These are phyloP conservation scores for Heliconius nattereri DNA, from an alignment of 1,140 invertebrate species.

Conservation along the genomic window DNA sequence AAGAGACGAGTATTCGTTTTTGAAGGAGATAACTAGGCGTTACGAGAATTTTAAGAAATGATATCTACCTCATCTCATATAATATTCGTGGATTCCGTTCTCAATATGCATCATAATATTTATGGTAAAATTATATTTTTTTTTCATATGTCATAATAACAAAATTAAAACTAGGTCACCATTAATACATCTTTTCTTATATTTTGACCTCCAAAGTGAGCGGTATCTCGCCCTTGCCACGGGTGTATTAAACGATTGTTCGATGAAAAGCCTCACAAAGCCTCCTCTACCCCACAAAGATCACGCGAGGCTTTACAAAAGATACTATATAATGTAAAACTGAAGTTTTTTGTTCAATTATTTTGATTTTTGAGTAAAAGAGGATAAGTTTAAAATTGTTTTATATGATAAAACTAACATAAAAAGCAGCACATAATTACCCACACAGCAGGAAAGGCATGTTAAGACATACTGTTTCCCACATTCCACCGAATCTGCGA, in stretches of 20 bases:
- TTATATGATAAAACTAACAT: not conserved
- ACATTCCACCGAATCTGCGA: no score
- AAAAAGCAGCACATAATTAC: not conserved
- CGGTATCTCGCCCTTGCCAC: conserved; percentile 14
- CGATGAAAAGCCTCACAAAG: conserved; percentile 14
- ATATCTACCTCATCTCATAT: no score
- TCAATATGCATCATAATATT: no score
- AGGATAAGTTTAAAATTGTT: not conserved
- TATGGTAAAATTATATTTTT: no score
- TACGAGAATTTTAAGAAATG: no score
- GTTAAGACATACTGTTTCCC: not conserved
- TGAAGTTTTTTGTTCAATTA: not conserved
- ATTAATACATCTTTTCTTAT: not conserved
- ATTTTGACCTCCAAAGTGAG: conserved; percentile 18
- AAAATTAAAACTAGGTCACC: not conserved
- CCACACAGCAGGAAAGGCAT: not conserved
- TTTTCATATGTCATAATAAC: not conserved
- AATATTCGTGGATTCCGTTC: no score
- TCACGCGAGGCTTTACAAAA: conserved; percentile 3
- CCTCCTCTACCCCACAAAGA: conserved; percentile 11
- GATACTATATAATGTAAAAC: not conserved
- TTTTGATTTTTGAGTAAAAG: not conserved
- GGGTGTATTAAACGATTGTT: not conserved
- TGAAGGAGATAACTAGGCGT: no score
- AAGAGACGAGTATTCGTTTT: no score